Evolutionary conservation across 1,140 invertebrate genomes (phyloP).

Genomic region (Sesamia nonagrioides): DNA sequence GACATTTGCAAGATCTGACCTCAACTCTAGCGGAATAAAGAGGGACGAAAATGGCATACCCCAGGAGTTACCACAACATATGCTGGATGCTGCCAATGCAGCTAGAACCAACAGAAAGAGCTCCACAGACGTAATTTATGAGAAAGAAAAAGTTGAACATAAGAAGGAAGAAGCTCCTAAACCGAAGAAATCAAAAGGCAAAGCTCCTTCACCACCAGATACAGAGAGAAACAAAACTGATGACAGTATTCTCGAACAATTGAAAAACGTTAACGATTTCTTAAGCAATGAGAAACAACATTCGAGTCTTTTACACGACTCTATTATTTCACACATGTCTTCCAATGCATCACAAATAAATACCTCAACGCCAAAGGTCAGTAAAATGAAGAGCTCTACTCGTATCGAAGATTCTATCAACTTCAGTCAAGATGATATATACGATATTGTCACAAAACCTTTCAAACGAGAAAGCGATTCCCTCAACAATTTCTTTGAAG

Average conservation of each 20-base stretch:
- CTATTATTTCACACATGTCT: constrained; percentile 59
- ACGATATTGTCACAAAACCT: constrained; percentile 82
- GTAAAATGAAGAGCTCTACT: constrained; percentile 72
- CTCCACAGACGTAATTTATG: constrained; percentile 73
- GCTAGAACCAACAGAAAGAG: constrained; percentile 90
- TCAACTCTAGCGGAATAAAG: constrained; percentile 88
- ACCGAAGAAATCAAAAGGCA: constrained; percentile 91
- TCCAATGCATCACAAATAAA: constrained; percentile 67
- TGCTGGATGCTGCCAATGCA: constrained; percentile 91
- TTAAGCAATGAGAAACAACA: constrained; percentile 80
- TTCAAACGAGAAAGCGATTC: constrained; percentile 86
- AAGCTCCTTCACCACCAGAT: constrained; percentile 91
- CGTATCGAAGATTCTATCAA: constrained; percentile 81
- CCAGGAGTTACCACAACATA: constrained; percentile 90
- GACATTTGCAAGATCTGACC: constrained; percentile 77
- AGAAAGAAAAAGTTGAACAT: constrained; percentile 76
- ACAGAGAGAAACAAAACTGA: constrained; percentile 79
- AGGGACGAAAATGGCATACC: constrained; percentile 89
- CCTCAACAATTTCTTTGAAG: constrained; percentile 85
- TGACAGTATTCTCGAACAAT: constrained; percentile 81
- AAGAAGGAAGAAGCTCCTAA: constrained; percentile 85
- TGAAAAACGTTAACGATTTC: constrained; percentile 79
- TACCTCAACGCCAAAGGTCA: constrained; percentile 82
- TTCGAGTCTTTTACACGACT: constrained; percentile 78
- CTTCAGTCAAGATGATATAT: constrained; percentile 84